Base-by-base conservation (phyloP, 2,888 invertebrate species). In the Mechanitis messenoides region DNA sequence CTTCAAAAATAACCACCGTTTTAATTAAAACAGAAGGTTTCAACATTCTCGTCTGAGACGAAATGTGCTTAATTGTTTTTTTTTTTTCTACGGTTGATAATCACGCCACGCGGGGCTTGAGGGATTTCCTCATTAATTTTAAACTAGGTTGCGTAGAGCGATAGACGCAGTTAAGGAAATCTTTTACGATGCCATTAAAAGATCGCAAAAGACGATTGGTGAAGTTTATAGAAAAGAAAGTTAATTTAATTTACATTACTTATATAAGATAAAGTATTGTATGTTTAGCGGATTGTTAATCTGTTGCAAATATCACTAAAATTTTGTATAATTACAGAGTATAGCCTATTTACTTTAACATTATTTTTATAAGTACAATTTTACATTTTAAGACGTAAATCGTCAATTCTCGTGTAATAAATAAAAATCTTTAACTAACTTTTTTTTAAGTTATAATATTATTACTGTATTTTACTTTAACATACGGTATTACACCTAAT, bases 21-120 rank as follows among this genome's bases (percentile, higher is more conserved):
- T 79, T 80, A 81, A 83, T 81, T 82, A 78, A 80, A 80, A 80
- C 73, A 75, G 75, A 79, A 79, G 75, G 78, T 73, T 78, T 75
- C 68, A 76, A 74, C 75, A 72, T 74, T 73, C 71, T 69, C 69
- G 63, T 63, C 55, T 54, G 72, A 74, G 72, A 71, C 71, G 72
- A 70, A 74, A 74, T 71, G 70, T 72, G 75, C 71, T 76, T 76
- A 77, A 73, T 78, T 78, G 75, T 77, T 75, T 80, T 75, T 80
- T 75, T 80, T 74, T 74, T 78, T 77, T 71, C 68, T 71, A 72
- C 72, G 73, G 74, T 74, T 80, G 73, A 78, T 82, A 77, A 80
- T 78, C 74, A 74, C 68, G 70, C 68, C 61, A 67, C 66, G 68
- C 70, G 63, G 67, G 62, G 70, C 71, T 72, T 75, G 73, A 76